Evolutionary conservation across 2,888 invertebrate genomes (phyloP).

Genomic region (Dromius quadrimaculatus): DNA sequence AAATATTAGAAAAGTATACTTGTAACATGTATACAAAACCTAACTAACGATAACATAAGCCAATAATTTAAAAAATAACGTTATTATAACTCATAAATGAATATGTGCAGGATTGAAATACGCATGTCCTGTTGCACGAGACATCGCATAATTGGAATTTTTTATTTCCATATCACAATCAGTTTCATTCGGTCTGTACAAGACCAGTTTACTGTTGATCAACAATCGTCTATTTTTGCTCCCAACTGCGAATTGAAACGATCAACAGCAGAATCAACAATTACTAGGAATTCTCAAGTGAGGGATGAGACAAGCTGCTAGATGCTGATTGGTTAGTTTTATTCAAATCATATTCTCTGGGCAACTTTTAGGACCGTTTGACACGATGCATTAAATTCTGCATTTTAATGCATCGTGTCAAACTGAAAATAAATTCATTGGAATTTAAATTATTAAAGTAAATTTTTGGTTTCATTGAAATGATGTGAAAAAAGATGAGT

Average conservation of each 20-base stretch:
- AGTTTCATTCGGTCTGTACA: constrained; percentile 24
- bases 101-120: constrained; percentile 40
- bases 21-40: constrained; percentile 50
- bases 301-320: too few relatives aligned
- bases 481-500: too few relatives aligned
- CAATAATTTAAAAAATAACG: constrained; percentile 45
- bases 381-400: too few relatives aligned
- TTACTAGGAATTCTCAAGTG: too few relatives aligned
- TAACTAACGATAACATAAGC: constrained; percentile 42
- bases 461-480: too few relatives aligned
- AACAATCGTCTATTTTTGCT: constrained; percentile 23
- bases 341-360: too few relatives aligned
- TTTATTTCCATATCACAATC: constrained; percentile 45
- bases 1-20: constrained; percentile 48
- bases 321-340: too few relatives aligned
- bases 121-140: constrained; percentile 45
- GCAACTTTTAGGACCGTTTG: too few relatives aligned
- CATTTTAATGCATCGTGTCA: too few relatives aligned
- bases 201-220: constrained; percentile 29
- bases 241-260: constrained; percentile 24
- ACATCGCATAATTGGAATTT: constrained; percentile 42
- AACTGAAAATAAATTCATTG: too few relatives aligned
- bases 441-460: too few relatives aligned
- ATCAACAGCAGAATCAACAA: constrained; percentile 24
- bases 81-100: constrained; percentile 29